Conservation (phyloP, 2,797 vertebrate genomes). For the Dromococcyx pavoninus region DNA sequence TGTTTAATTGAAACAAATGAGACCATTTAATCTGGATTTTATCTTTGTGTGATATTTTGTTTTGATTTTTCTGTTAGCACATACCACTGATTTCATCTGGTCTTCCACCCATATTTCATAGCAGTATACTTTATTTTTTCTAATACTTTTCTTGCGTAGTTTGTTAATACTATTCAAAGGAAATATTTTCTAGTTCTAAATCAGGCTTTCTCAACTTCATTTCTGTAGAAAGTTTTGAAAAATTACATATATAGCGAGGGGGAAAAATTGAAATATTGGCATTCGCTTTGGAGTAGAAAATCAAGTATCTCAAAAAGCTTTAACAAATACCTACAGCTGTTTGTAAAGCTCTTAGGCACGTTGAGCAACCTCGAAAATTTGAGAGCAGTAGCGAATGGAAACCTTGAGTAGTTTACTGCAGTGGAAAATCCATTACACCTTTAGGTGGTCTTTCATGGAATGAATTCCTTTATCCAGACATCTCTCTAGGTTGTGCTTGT, state of each 20-base stretch:
- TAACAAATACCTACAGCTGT: background rate
- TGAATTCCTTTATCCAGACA: slow-evolving; percentile 1
- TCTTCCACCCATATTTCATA: background rate
- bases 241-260: background rate
- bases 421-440: slow-evolving; percentile 18
- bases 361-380: slow-evolving; percentile 13
- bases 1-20: slow-evolving; percentile 33
- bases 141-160: background rate
- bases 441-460: background rate
- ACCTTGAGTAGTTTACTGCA: background rate
- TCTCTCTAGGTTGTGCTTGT: background rate
- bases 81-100: background rate
- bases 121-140: background rate
- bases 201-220: background rate
- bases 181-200: background rate
- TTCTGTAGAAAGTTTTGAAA: background rate
- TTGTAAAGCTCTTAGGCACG: background rate
- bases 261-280: background rate
- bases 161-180: background rate
- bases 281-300: background rate
- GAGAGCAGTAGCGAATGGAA: background rate
- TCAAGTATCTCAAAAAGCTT: background rate
- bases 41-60: background rate
- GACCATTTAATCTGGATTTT: background rate
- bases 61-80: slow-evolving; percentile 18